Base-by-base conservation (phyloP, 2,113 vertebrate genomes). In the Furnarius figulus region DNA sequence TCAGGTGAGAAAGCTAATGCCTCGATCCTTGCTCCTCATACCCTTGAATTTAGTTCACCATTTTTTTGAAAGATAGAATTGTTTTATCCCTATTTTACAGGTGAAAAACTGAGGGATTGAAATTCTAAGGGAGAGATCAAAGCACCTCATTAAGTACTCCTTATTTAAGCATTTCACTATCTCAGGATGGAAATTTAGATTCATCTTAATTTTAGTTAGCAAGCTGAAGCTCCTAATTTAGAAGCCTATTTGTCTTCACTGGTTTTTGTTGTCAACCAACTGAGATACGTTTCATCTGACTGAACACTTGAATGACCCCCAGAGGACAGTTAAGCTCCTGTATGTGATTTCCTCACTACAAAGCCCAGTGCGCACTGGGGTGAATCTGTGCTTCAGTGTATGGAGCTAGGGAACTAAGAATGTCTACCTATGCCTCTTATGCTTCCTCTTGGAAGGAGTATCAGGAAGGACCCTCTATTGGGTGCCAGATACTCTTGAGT, bases 241-340 rank as follows among this genome's bases (percentile, higher is more conserved):
- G 73, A 93, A 95, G 35, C 21, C 61, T 73, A 92, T 97, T 95
- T 89, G 71, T 95, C 80, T 95, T 95, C 75, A 17, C 23, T 92
- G 61, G 0, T 14, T 95, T 93, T 62, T 92, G 14, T 78, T 95
- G 83, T 95, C 89, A 95, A 33, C 30, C 27, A 74, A 0, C 9
- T 0, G 0, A 74, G 59, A 50, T 14, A 71, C 19, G 83, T 93
- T 92, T 81, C 83, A 68, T 65, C 33, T 81, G 84, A 92, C 55
- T 90, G 83, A 95, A 78, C 70, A 95, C 87, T 27, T 87, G 86
- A 95, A 59, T 75, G 76, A 84, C 33, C 47, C 68, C 65, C 17
- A 2, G 68, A 95, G 86, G 73, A 84, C 42, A 89, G 80, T 33
- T 89, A 74, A 55, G 13, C 19, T 81, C 23, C 76, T 75, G 55